Base-by-base conservation (phyloP, 2,888 invertebrate genomes). In the Dione vanillae region DNA sequence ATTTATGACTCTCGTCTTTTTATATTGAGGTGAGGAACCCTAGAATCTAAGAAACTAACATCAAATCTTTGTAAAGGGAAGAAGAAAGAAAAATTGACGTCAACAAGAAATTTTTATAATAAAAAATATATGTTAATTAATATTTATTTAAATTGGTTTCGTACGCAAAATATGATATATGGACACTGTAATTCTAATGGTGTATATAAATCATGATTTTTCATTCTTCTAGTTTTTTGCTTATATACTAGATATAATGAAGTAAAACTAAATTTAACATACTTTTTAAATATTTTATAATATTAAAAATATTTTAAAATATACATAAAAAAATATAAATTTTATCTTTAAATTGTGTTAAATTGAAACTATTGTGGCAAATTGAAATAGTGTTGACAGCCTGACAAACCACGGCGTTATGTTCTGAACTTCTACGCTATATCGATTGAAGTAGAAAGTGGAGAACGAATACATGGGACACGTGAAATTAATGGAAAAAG, bases 61-160 rank as follows among this genome's bases (percentile, higher is more conserved):
- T n/a, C 45, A 35, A 49, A 9, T 37, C 14, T 47, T 35, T n/a
- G 27, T 40, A 37, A 14, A 51, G 12, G 19, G 14, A 35, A 61
- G 20, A 49, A 64, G 64, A 64, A 45, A 67, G 35, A 62, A 19
- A 51, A n/a, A 27, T 40, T 56, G 68, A 59, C 59, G 62, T 43
- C 27, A 64, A 20, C 12, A 19, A 8, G 16, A 41, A 16, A 2
- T 68, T 35, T 64, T 62, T 12, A 14, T 27, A 8, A 11, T 54
- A n/a, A 64, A 62, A n/a, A n/a, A 35, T 16, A 54, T 51, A 56
- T n/a, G n/a, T 52, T 52, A 54, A 54, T 54, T 68, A 68, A 62
- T 62, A 62, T 37, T 19, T 62, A 68, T 68, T 68, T 43, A 68
- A 68, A 68, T 68, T 35, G 47, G 62, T 52, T 20, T 47, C n/a